These are phyloP conservation scores for Mustela nigripes DNA, from an alignment of 2,113 vertebrate species.

Conservation along the genomic window DNA sequence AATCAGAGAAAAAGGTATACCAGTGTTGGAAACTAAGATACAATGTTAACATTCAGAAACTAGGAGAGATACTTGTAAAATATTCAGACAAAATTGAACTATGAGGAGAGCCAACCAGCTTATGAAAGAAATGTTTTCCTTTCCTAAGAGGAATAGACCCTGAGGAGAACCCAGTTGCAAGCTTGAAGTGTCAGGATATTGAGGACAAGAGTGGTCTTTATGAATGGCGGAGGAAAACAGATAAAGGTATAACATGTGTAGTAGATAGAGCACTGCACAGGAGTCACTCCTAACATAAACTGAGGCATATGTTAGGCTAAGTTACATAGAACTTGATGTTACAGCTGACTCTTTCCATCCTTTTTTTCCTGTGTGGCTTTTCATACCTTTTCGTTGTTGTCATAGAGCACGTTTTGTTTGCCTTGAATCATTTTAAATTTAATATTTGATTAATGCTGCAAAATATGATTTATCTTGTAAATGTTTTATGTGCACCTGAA, in stretches of 20 bases:
- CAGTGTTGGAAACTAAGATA: background rate
- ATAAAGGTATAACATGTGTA: background rate
- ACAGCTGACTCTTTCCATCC: background rate
- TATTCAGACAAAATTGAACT: background rate
- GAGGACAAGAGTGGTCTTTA: background rate
- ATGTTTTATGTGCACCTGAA: background rate
- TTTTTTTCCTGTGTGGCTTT: background rate
- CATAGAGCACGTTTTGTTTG: background rate
- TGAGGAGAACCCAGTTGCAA: background rate
- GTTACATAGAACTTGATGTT: background rate
- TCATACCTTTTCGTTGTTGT: background rate
- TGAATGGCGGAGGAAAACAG: background rate
- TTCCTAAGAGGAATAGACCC: background rate
- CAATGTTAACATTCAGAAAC: background rate
- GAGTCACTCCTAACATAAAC: background rate
- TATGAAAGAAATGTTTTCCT: conserved; percentile 5
- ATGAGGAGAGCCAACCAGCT: background rate
- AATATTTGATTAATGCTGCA: background rate
- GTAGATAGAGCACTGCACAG: background rate
- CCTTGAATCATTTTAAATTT: conserved; percentile 10
- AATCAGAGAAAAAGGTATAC: background rate
- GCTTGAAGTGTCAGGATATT: background rate
- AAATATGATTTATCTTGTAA: background rate
- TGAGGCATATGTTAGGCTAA: background rate
- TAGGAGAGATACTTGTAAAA: background rate